Evolutionary conservation across 2,797 vertebrate species (phyloP), one percentile per base, ranked within the genome.

Genomic region (Onychomys arenicola): DNA sequence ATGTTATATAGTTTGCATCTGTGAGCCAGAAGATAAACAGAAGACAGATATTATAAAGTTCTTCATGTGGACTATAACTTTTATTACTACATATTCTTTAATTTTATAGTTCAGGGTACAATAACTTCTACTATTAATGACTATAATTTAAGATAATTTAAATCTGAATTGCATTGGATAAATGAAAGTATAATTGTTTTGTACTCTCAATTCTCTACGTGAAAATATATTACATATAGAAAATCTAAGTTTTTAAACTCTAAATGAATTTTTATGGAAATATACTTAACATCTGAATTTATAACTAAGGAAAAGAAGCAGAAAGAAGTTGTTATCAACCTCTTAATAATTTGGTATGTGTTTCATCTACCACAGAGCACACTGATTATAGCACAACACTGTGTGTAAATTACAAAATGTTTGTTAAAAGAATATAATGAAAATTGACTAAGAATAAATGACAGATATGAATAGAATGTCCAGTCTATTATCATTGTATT

Each of bases 151-250:
- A 25, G 27, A 17, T 86, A 93, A 89, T 67, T 61, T 25, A 86
- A 94, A 77, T 21, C 2, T 86, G 12, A 96, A 86, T 96, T 93
- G 67, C 11, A 71, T 46, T 93, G 49, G n/a, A 63, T 96, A 96
- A 94, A 86, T 96, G 29, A 6, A 92, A 89, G 90, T 89, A 78
- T 87, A 93, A 93, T 86, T 90, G 37, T 75, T 81, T 49, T 81
- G 11, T 7, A 49, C 4, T 78, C n/a, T 69, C 81, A 16, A 67
- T 43, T 87, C 52, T 82, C 75, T 59, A 65, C 34, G 13, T 93
- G 40, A 78, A 89, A 88, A 89, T 25, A 80, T 63, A 16, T 75
- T 95, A 95, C 75, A 6, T 5, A 67, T 59, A 75, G 23, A 76
- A 96, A 78, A 59, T 78, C 71, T 65, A 49, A 6, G 23, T 27